Evolutionary conservation across 2,888 invertebrate species (phyloP), one percentile per base, ranked within the genome.

Genomic region (Noctua comes): DNA sequence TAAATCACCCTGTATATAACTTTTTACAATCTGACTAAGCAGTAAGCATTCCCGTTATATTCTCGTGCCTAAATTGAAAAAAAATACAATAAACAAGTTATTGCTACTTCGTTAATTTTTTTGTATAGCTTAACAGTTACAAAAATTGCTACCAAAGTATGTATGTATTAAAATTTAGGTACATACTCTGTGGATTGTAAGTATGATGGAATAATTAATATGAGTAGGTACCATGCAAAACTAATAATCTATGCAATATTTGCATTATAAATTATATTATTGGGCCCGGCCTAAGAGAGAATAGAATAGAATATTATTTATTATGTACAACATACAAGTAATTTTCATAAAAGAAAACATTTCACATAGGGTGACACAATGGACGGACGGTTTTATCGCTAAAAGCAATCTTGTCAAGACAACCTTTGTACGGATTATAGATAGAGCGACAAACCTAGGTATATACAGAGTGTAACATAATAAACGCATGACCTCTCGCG

Each of bases 31-130:
- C 51, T 66, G 75, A 75, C 57, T 76, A 51, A 59, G 40, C 40
- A 40, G 40, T 40, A 40, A 40, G 48, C 66, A 82, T 18, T 82
- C 66, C 79, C 79, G 76, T 76, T 79, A 79, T 36, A 59, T 76
- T 46, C 24, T 68, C 43, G 68, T 62, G 77, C 43, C 27, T 36
- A 51, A 36, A 59, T 31, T 21, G 62, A 59, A 43, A 74, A 80
- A 79, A 78, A 75, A 78, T 68, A 5, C 46, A 59, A 21, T 40
- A 40, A 48, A 81, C 18, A 40, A 74, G 54, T 66, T 65, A 79
- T 81, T 79, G 65, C 13, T 31, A 5, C 18, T 16, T 43, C 40
- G 36, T 57, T 48, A 0, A 24, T 48, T 82, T 82, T 82, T 82
- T 82, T 82, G 57, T 57, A 24, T 36, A 36, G 18, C 31, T n/a